These are phyloP conservation scores for Streptopelia turtur DNA, from an alignment of 2,797 vertebrate genomes.

Conservation along the genomic window DNA sequence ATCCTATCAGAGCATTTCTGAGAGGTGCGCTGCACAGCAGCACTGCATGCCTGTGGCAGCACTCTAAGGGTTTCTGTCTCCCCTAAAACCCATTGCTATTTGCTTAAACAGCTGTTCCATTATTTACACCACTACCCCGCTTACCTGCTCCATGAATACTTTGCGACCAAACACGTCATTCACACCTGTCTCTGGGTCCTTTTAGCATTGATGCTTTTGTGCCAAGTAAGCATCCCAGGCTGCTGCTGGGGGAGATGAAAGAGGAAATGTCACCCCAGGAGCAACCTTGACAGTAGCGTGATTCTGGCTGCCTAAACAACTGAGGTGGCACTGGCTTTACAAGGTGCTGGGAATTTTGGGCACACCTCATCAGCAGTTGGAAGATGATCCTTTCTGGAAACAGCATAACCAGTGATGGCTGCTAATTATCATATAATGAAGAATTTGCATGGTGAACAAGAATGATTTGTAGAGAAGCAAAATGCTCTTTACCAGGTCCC, in stretches of 20 bases:
- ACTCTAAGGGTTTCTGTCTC: not conserved
- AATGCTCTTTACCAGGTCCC: not conserved
- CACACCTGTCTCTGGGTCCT: not conserved
- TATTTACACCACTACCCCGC: not conserved
- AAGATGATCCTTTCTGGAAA: not conserved
- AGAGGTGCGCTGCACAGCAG: not conserved
- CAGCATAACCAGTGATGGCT: not conserved
- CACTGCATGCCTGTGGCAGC: not conserved
- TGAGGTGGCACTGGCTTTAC: not conserved
- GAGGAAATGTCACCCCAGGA: not conserved
- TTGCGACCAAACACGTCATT: not conserved
- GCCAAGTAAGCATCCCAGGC: not conserved
- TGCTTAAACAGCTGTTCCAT: not conserved
- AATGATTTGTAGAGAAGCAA: not conserved
- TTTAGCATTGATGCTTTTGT: not conserved
- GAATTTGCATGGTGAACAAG: not conserved
- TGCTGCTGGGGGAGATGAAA: not conserved
- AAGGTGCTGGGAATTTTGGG: not conserved
- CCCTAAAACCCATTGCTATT: not conserved
- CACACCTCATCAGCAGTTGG: not conserved
- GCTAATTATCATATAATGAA: not conserved
- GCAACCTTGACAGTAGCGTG: not conserved
- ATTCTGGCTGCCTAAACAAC: not conserved
- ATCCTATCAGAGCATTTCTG: not conserved
- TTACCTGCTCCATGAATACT: not conserved